Conservation (phyloP, 2,113 vertebrate genomes). For the Isichthys henryi region DNA sequence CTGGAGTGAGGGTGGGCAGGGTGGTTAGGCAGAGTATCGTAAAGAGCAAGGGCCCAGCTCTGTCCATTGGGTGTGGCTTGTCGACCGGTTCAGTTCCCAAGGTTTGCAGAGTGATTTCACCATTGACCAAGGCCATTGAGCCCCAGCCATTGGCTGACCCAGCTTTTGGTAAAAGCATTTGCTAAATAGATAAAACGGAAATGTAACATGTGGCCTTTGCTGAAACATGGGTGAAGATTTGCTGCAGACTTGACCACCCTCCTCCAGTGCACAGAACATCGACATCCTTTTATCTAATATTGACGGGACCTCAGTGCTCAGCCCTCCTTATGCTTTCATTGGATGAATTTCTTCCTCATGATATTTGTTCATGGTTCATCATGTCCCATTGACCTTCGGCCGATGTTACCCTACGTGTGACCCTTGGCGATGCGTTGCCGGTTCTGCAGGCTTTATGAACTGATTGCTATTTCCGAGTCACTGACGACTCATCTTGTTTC, state of each 20-base stretch:
- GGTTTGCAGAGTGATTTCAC: background rate
- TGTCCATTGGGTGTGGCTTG: background rate
- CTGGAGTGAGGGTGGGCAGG: background rate
- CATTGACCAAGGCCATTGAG: background rate
- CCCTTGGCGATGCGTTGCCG: background rate
- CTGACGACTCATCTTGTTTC: background rate
- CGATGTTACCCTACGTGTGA: background rate
- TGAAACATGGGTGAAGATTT: background rate
- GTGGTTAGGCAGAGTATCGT: background rate
- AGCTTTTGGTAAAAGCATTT: background rate
- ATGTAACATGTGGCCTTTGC: background rate
- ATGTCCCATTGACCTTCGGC: background rate
- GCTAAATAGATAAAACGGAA: background rate
- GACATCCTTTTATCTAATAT: background rate
- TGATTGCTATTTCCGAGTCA: background rate
- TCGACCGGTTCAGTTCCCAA: background rate
- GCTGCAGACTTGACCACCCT: background rate
- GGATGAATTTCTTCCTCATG: background rate
- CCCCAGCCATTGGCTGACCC: background rate
- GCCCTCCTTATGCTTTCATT: background rate
- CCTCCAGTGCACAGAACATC: background rate
- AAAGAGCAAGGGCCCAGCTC: background rate
- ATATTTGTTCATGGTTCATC: background rate
- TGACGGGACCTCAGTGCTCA: background rate
- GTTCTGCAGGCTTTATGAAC: background rate